Percentiles rank a stretch among this genome's conserved stretches.
Conservation (phyloP, 2,113 vertebrate genomes). For the Phainopepla nitens region DNA sequence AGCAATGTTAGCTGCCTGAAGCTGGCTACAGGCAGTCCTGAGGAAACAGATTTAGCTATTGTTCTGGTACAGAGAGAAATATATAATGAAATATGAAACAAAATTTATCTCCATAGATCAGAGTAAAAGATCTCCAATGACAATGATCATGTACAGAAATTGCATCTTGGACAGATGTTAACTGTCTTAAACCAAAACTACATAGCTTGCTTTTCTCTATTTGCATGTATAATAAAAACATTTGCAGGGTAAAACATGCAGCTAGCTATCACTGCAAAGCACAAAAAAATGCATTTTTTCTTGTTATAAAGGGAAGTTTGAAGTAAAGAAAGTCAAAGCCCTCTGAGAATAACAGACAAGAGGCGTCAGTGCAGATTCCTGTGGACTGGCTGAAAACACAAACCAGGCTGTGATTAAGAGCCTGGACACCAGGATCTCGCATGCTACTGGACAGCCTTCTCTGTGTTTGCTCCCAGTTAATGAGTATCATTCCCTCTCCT, state of each 20-base stretch:
- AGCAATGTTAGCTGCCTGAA: neutral
- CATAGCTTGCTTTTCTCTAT: neutral
- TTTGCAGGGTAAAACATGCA: neutral
- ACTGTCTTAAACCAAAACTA: neutral
- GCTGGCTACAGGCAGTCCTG: neutral
- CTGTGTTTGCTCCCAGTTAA: neutral
- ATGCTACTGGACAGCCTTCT: neutral
- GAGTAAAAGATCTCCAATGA: neutral
- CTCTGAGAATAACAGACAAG: neutral
- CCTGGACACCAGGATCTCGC: accelerated
- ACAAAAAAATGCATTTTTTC: neutral
- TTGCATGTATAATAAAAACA: neutral
- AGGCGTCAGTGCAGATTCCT: neutral
- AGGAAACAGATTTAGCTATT: neutral
- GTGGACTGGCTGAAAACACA: neutral
- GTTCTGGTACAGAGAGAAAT: neutral
- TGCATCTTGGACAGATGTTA: neutral
- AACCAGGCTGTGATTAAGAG: neutral
- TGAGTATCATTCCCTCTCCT: neutral
- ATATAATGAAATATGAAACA: neutral
- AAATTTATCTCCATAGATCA: neutral
- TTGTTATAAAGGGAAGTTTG: neutral
- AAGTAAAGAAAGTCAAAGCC: neutral
- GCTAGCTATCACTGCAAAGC: neutral
- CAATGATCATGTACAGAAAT: neutral